Evolutionary conservation across 2,888 invertebrate genomes (phyloP).

Genomic region (Limnephilus marmoratus): DNA sequence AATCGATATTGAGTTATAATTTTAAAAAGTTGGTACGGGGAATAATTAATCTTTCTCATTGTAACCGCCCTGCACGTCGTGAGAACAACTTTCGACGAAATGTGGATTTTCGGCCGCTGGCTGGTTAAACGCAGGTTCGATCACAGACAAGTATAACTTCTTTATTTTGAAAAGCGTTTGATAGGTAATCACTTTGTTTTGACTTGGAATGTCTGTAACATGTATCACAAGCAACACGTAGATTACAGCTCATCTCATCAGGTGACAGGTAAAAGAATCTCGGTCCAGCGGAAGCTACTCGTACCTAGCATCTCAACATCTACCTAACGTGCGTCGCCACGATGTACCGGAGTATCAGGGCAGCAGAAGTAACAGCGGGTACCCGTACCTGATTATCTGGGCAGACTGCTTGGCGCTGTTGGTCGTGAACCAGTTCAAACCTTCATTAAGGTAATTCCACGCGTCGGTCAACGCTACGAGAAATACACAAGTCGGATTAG

Average conservation of each 20-base stretch:
- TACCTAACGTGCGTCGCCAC: too few species aligned
- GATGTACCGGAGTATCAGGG: background rate
- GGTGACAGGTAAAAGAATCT: background rate
- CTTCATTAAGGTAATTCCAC: conserved; percentile 40
- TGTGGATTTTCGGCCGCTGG: too few species aligned
- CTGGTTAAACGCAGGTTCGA: background rate
- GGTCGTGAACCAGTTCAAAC: conserved; percentile 55
- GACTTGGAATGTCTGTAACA: background rate
- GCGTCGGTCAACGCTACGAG: background rate
- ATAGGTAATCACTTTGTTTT: background rate
- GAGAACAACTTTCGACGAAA: too few species aligned
- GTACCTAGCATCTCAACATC: background rate
- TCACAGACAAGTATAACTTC: background rate
- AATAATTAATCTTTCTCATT: too few species aligned
- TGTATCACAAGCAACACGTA: background rate
- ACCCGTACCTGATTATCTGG: background rate
- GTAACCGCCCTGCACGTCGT: too few species aligned
- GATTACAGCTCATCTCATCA: background rate
- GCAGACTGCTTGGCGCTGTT: conserved; percentile 58
- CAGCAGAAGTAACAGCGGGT: background rate
- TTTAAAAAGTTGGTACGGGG: too few species aligned
- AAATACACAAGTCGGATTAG: background rate
- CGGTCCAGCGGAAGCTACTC: background rate
- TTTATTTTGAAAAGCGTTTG: background rate
- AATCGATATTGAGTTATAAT: too few species aligned